Conservation (phyloP, 2,113 vertebrate species). For the Aldabrachelys gigantea region DNA sequence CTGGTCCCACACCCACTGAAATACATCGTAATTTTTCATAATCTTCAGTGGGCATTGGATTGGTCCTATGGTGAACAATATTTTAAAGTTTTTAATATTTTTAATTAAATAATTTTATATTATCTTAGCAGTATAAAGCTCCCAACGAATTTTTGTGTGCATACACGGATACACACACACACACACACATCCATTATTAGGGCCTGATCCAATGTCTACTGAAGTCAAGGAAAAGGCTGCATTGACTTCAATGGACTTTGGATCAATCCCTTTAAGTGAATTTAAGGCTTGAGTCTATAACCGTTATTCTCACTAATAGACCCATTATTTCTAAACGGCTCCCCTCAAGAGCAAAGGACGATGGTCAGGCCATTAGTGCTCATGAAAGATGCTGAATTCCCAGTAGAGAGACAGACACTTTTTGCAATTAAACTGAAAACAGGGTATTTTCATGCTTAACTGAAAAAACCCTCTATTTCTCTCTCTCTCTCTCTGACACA, state of each 20-base stretch:
- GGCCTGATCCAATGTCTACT: background rate
- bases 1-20: background rate
- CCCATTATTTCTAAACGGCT: background rate
- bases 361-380: conserved; percentile 28
- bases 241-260: conserved; percentile 11
- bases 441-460: background rate
- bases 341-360: background rate
- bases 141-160: accelerated
- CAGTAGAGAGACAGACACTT: conserved; percentile 60
- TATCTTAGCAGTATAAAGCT: background rate
- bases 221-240: background rate
- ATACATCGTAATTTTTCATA: background rate
- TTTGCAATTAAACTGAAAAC: conserved; percentile 67
- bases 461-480: background rate
- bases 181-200: background rate
- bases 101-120: background rate
- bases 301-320: background rate
- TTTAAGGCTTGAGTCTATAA: conserved; percentile 5
- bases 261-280: background rate
- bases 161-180: background rate
- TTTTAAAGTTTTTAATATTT: background rate
- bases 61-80: background rate
- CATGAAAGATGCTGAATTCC: conserved; percentile 67
- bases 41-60: background rate
- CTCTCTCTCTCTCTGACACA: background rate